Evolutionary conservation across 2,113 vertebrate species (phyloP).

Genomic region (Phocoena sinus): DNA sequence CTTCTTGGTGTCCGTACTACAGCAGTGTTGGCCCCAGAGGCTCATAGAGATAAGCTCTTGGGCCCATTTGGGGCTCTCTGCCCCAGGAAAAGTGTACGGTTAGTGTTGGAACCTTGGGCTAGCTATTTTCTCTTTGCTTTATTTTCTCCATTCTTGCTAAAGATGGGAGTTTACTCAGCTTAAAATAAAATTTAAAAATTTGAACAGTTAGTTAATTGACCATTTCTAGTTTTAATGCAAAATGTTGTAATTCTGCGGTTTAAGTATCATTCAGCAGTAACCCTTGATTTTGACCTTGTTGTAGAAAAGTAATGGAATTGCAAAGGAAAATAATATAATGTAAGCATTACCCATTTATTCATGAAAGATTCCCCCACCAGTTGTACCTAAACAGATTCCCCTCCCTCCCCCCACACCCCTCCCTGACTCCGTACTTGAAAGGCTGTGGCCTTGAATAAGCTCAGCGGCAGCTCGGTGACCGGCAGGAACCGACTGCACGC

Average conservation of each 20-base stretch:
- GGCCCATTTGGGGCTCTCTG: background rate
- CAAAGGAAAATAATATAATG: background rate
- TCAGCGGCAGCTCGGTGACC: background rate
- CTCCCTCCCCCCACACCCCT: background rate
- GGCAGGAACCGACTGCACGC: fast-evolving
- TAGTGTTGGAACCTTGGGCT: background rate
- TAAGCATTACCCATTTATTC: background rate
- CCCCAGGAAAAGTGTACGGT: background rate
- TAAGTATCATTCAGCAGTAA: background rate
- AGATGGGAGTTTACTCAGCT: background rate
- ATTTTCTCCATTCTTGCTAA: background rate
- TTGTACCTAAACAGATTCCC: no score
- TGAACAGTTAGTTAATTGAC: background rate
- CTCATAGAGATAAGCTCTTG: fast-evolving
- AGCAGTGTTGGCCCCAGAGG: background rate
- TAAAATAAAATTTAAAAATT: background rate
- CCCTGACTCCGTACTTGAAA: background rate
- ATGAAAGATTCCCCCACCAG: background rate
- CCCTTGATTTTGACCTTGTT: background rate
- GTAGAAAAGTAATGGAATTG: background rate
- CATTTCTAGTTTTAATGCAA: background rate
- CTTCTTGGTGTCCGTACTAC: background rate
- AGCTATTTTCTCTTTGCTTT: background rate
- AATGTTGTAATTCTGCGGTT: background rate
- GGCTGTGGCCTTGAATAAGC: background rate